Evolutionary conservation across 2,113 vertebrate species (phyloP).

Genomic region (Lagopus leucura): DNA sequence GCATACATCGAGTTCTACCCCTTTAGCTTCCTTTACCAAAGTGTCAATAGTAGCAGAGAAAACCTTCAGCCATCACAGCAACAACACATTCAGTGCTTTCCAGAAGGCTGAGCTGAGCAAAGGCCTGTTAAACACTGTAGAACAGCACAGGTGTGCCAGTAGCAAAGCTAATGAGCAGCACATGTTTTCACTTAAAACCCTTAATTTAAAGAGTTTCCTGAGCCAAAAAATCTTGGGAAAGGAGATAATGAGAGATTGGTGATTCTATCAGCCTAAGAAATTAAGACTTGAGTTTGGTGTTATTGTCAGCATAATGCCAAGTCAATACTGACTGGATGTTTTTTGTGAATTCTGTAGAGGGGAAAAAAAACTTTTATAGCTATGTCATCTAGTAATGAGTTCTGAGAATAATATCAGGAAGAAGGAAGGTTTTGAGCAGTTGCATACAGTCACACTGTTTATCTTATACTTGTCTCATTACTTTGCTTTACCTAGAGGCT

Average conservation of each 20-base stretch:
- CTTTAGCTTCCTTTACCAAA: neutral
- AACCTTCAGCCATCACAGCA: neutral
- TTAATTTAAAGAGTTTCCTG: slow-evolving; percentile 35
- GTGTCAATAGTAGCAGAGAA: neutral
- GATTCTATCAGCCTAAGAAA: neutral
- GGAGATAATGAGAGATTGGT: neutral
- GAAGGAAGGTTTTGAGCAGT: neutral
- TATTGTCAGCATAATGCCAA: neutral
- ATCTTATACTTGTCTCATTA: neutral
- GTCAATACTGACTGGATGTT: neutral
- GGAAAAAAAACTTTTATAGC: neutral
- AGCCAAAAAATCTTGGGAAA: neutral
- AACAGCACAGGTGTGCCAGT: slow-evolving; percentile 8
- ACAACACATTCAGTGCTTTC: neutral
- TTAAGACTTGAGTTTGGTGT: neutral
- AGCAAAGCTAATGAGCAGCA: slow-evolving; percentile 41
- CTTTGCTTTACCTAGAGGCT: neutral
- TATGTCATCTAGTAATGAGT: neutral
- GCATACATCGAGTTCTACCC: neutral
- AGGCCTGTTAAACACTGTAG: neutral
- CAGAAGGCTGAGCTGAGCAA: neutral
- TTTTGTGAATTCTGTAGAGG: neutral
- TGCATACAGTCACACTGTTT: neutral
- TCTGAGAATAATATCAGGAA: neutral
- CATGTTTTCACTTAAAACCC: slow-evolving; percentile 26